Evolutionary conservation across 2,113 vertebrate genomes (phyloP).

Genomic region (Ceratotherium simum): DNA sequence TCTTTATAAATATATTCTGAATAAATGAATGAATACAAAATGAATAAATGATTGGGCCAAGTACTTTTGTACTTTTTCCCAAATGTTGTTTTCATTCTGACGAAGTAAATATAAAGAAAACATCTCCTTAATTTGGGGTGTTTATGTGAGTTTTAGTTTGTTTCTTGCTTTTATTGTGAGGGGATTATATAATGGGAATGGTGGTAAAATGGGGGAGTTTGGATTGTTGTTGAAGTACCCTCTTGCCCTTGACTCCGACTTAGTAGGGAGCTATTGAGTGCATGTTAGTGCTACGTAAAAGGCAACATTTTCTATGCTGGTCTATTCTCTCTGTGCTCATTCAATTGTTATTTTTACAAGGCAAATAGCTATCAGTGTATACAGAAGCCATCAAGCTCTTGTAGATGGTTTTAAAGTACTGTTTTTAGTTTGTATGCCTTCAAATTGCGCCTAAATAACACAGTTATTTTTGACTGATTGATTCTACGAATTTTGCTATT

Average conservation of each 20-base stretch:
- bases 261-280: background rate
- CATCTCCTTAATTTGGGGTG: background rate
- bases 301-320: background rate
- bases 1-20: background rate
- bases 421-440: conserved; percentile 80
- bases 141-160: background rate
- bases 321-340: conserved; percentile 4
- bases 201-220: background rate
- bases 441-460: conserved; percentile 79
- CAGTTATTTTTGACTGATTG: conserved; percentile 83
- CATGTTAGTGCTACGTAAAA: conserved; percentile 40
- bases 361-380: conserved; percentile 57
- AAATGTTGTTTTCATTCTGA: background rate
- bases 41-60: background rate
- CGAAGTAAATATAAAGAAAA: background rate
- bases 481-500: conserved; percentile 83
- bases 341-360: conserved; percentile 73
- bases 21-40: conserved; percentile 15
- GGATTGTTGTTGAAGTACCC: background rate
- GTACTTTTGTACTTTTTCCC: background rate
- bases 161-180: background rate
- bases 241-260: background rate
- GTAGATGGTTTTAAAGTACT: conserved; percentile 71
- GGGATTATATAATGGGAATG: background rate
- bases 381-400: conserved; percentile 62